Percentiles rank a stretch among this genome's conserved stretches.
phyloP scores from a whole-genome alignment of 1,140 invertebrate genomes.

The Probaryconus sp. region DNA sequence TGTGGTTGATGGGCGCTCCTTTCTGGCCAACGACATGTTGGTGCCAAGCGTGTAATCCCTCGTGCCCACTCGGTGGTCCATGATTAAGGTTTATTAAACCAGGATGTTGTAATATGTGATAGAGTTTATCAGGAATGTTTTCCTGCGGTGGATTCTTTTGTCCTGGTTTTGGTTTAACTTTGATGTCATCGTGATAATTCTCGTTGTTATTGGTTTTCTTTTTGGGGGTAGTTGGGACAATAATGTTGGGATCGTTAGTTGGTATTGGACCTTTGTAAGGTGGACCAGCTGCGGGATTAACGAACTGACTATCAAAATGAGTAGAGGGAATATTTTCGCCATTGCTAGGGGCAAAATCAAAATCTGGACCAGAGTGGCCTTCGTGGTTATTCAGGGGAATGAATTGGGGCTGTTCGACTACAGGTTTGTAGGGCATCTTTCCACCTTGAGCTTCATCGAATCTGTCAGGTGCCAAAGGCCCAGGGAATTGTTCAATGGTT shows the following conservation, averaged over 20 bases:
- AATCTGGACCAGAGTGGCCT: constrained; percentile 30
- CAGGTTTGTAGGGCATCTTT: constrained; percentile 20
- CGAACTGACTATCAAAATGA: constrained; percentile 58
- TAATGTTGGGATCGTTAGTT: constrained; percentile 65
- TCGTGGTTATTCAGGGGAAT: constrained; percentile 61
- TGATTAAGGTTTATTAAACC: constrained; percentile 67
- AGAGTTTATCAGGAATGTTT: constrained; percentile 68
- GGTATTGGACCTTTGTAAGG: constrained; percentile 59
- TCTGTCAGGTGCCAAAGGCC: constrained; percentile 68
- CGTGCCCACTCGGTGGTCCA: constrained; percentile 62
- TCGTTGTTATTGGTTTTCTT: constrained; percentile 62
- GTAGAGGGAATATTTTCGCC: constrained; percentile 62
- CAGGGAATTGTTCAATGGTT: constrained; percentile 66
- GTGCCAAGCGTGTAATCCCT: constrained; percentile 69
- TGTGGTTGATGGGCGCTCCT: constrained; percentile 57
- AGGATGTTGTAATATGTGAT: constrained; percentile 72
- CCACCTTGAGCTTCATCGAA: constrained; percentile 58
- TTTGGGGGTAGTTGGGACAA: constrained; percentile 58
- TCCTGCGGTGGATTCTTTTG: constrained; percentile 62
- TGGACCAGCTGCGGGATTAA: constrained; percentile 64
- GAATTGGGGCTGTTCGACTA: constrained; percentile 67
- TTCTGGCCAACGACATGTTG: constrained; percentile 66
- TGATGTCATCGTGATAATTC: constrained; percentile 56
- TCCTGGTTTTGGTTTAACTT: constrained; percentile 61
- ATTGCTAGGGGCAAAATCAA: constrained; percentile 62